phyloP scores from a whole-genome alignment of 2,888 invertebrate genomes.

The Apamea anceps region DNA sequence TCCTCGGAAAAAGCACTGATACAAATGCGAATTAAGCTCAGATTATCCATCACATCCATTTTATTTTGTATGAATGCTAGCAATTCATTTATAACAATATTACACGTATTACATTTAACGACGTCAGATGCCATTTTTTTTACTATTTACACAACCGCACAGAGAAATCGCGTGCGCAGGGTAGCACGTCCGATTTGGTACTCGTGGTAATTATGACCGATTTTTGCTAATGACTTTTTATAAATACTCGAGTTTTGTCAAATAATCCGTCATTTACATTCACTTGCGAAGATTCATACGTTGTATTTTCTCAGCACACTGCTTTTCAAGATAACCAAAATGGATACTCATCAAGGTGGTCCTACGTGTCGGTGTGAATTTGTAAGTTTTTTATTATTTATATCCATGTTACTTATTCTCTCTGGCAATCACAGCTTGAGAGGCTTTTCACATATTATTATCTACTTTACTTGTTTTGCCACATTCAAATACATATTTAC shows the following conservation, averaged over 20 bases:
- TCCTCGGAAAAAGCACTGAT: no score
- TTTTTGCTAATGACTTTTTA: constrained; percentile 30
- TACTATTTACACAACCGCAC: no score
- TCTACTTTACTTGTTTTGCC: not conserved
- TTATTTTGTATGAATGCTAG: no score
- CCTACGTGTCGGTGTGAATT: constrained; percentile 57
- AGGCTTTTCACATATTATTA: not conserved
- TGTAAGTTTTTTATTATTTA: constrained; percentile 49
- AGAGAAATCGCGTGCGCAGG: no score
- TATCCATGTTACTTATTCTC: not conserved
- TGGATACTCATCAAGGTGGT: constrained; percentile 21
- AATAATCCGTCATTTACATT: constrained; percentile 13
- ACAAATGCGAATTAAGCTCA: no score
- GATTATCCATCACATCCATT: no score
- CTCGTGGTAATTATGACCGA: constrained; percentile 24
- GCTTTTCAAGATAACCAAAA: not conserved
- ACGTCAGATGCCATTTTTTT: no score
- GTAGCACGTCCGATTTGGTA: no score
- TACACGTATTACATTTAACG: no score
- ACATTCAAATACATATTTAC: not conserved
- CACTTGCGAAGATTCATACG: not conserved
- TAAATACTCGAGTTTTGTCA: constrained; percentile 13
- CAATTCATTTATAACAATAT: no score
- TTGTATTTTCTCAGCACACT: no score
- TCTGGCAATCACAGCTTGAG: not conserved